These are phyloP conservation scores for Bovichtus diacanthus DNA, from an alignment of 2,797 vertebrate species.

Conservation along the genomic window DNA sequence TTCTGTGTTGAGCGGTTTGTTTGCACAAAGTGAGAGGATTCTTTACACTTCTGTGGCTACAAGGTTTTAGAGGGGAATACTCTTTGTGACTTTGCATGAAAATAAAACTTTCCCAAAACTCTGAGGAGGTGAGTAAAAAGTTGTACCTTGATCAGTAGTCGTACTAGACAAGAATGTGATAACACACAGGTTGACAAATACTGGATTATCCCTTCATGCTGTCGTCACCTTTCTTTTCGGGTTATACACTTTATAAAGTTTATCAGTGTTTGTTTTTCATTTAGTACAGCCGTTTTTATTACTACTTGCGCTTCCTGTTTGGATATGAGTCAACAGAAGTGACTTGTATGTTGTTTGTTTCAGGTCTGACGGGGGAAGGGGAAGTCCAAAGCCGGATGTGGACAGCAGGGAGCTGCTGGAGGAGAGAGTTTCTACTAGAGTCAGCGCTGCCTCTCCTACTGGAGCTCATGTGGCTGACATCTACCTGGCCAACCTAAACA, in stretches of 20 bases:
- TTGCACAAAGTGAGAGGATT: background rate
- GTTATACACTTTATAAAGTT: background rate
- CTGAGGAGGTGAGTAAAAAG: background rate
- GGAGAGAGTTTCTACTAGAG: conserved; percentile 93
- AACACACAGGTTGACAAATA: background rate
- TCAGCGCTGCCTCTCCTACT: conserved; percentile 92
- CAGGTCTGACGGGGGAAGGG: conserved; percentile 92
- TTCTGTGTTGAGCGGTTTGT: background rate
- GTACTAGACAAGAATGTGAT: background rate
- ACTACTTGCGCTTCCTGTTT: background rate
- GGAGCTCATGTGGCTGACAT: conserved; percentile 97
- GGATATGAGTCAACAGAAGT: too few species aligned
- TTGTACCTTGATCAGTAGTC: background rate
- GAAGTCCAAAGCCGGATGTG: conserved; percentile 94
- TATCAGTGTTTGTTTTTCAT: background rate
- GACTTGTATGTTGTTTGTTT: too few species aligned
- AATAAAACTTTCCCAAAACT: background rate
- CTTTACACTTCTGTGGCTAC: background rate
- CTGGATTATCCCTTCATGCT: background rate
- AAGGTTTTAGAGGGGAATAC: background rate
- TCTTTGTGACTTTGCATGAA: conserved; percentile 7
- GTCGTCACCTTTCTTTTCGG: background rate
- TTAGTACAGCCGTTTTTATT: background rate
- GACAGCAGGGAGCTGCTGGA: conserved; percentile 87
- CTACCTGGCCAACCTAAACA: conserved; percentile 99